Evolutionary conservation across 2,113 vertebrate species (phyloP).

Genomic region (Nibea albiflora): DNA sequence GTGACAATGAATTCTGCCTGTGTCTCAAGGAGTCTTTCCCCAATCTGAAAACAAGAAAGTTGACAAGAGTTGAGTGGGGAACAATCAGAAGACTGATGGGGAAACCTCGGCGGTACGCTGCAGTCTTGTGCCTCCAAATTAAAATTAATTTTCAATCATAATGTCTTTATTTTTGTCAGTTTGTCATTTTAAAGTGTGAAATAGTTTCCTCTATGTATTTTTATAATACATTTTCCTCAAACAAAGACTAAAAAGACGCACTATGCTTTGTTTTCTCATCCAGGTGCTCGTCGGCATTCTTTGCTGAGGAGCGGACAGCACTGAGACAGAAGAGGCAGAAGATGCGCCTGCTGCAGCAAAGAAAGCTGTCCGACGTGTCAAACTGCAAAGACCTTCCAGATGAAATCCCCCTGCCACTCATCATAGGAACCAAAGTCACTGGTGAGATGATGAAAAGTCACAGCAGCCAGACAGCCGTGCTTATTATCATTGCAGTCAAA

Average conservation of each 20-base stretch:
- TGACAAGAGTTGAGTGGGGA: constrained; percentile 97
- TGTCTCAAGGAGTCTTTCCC: constrained; percentile 99
- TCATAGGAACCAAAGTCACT: constrained; percentile 99
- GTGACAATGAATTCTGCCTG: constrained; percentile 99
- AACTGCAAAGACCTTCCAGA: constrained; percentile 99
- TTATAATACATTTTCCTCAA: background rate
- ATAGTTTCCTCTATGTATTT: background rate
- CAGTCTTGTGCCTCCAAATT: background rate
- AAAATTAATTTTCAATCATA: background rate
- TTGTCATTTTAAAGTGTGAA: background rate
- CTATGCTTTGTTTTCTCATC: constrained; percentile 8
- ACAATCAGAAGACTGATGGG: constrained; percentile 98
- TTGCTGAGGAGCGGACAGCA: constrained; percentile 94
- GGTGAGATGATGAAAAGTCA: constrained; percentile 79
- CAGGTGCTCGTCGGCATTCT: constrained; percentile 98
- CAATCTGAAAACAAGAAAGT: constrained; percentile 96
- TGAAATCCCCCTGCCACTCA: constrained; percentile 95
- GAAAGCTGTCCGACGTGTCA: constrained; percentile 95
- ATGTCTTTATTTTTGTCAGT: background rate
- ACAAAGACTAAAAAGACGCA: background rate
- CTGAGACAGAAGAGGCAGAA: constrained; percentile 96
- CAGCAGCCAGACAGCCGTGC: background rate
- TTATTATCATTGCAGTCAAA: background rate
- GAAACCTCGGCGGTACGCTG: constrained; percentile 93
- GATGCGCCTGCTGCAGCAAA: constrained; percentile 95